Evolutionary conservation across 2,888 invertebrate genomes (phyloP).

Genomic region (Germaria angustata): DNA sequence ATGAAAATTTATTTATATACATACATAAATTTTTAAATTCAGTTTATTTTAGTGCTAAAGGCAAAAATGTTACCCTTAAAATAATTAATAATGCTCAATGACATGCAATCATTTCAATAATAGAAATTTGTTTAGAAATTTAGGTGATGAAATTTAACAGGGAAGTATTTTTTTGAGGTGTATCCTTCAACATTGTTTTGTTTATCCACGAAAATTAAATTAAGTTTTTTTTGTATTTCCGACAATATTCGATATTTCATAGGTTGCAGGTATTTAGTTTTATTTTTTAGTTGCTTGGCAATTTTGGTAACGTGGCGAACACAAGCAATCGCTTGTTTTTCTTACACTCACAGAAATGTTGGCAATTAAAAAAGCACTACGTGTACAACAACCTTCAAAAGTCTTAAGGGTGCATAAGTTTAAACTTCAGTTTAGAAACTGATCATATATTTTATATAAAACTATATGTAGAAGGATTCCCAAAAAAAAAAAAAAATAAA

Average conservation of each 20-base stretch:
- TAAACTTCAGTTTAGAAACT: no score
- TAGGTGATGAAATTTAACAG: not conserved
- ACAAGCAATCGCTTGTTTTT: not conserved
- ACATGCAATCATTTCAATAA: constrained; percentile 23
- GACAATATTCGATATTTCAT: not conserved
- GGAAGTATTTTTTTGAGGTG: constrained; percentile 1
- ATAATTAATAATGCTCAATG: constrained; percentile 18
- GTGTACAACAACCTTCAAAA: no score
- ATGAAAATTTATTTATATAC: constrained; percentile 44
- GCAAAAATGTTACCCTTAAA: constrained; percentile 22
- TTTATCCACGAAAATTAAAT: not conserved
- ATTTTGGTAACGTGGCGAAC: constrained; percentile 3
- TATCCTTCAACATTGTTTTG: not conserved
- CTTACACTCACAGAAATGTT: not conserved
- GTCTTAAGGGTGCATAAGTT: no score
- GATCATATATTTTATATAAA: no score
- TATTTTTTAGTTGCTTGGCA: constrained; percentile 21
- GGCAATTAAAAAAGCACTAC: not conserved
- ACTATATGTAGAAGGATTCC: no score
- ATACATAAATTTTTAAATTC: not conserved
- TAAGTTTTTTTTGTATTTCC: not conserved
- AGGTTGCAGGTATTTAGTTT: not conserved
- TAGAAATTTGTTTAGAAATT: not conserved
- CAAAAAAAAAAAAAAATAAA: no score
- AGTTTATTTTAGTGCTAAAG: not conserved